Evolutionary conservation across 1,140 invertebrate species (phyloP).

Genomic region (Hylyphantes graminicola): DNA sequence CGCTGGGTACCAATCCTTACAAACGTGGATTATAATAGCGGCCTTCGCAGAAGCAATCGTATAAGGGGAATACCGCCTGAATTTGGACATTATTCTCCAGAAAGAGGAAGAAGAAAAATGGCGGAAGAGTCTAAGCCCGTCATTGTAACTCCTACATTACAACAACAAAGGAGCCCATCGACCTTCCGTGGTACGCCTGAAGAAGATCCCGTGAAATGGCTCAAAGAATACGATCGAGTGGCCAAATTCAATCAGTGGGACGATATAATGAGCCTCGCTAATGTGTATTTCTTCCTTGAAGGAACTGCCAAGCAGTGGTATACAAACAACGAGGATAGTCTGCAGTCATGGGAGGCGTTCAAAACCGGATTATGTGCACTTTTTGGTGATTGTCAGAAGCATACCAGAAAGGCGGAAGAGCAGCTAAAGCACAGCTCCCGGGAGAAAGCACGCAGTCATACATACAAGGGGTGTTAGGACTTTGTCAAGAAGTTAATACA

Average conservation of each 20-base stretch:
- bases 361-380: not conserved
- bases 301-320: not conserved
- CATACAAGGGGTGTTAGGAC: not conserved
- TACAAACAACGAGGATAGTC: not conserved
- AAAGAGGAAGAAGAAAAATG: not conserved
- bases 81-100: not conserved
- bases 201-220: not conserved
- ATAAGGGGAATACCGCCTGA: constrained; percentile 6
- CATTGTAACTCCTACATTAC: not conserved
- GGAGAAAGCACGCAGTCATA: not conserved
- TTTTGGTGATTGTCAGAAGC: not conserved
- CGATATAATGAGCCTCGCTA: not conserved
- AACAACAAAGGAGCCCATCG: not conserved
- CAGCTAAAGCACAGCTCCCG: not conserved
- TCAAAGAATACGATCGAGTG: constrained; percentile 19
- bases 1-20: not conserved
- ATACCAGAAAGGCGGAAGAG: not conserved
- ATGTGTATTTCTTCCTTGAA: constrained; percentile 6
- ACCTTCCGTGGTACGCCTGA: not conserved
- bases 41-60: not conserved
- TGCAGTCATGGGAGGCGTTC: not conserved
- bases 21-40: not conserved
- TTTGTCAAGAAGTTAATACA: not conserved
- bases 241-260: constrained; percentile 8
- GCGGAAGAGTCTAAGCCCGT: not conserved